phyloP scores from a whole-genome alignment of 2,113 vertebrate species.

The Fregetta grallaria region DNA sequence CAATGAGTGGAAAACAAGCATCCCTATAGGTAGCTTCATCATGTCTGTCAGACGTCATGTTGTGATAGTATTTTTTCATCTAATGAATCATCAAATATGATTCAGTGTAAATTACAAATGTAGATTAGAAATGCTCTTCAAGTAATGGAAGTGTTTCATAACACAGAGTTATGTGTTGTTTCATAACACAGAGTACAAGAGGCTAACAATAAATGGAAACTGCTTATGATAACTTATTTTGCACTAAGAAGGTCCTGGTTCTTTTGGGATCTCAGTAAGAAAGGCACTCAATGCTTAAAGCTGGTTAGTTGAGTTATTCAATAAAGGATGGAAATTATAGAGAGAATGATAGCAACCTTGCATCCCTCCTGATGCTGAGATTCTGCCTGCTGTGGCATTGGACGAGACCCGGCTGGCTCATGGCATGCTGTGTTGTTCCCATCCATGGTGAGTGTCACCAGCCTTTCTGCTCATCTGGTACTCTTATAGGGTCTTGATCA shows the following conservation, averaged over 20 bases:
- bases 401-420: background rate
- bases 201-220: background rate
- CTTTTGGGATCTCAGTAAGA: background rate
- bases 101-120: background rate
- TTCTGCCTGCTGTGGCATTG: background rate
- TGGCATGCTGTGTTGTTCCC: fast-evolving
- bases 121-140: background rate
- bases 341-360: background rate
- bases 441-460: too few relatives aligned
- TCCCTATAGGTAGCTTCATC: background rate
- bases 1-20: background rate
- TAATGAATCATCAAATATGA: background rate
- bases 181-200: background rate
- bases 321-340: background rate
- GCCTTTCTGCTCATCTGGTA: background rate
- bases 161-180: background rate
- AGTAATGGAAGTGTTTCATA: background rate
- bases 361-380: background rate
- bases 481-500: background rate
- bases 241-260: background rate
- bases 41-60: background rate
- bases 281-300: background rate
- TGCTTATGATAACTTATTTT: background rate
- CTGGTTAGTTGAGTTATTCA: background rate
- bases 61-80: background rate